Conservation (phyloP, 1,140 invertebrate genomes). For the Lycorma delicatula region DNA sequence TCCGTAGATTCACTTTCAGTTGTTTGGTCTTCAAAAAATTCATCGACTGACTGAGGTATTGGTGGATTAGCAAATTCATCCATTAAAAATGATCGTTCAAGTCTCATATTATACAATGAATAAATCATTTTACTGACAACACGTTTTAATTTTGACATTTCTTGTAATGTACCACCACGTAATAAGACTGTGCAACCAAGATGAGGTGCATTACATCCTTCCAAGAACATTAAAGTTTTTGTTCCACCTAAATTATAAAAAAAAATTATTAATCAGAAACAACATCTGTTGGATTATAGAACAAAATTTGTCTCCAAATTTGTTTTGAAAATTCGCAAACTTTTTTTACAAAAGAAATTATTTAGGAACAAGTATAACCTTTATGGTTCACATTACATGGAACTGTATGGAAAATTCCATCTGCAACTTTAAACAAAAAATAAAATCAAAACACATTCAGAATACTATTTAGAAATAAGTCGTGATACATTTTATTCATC, state of each 20-base stretch:
- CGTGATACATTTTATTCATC: too few relatives aligned
- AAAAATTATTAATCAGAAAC: too few relatives aligned
- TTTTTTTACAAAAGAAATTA: too few relatives aligned
- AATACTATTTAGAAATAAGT: too few relatives aligned
- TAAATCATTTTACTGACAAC: slow-evolving; percentile 65
- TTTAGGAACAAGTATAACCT: too few relatives aligned
- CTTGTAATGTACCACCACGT: slow-evolving; percentile 62
- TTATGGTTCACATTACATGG: too few relatives aligned
- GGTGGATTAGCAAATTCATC: slow-evolving; percentile 58
- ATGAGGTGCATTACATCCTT: slow-evolving; percentile 74
- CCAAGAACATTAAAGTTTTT: slow-evolving; percentile 91
- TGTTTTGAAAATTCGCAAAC: too few relatives aligned
- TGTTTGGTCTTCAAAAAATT: slow-evolving; percentile 13
- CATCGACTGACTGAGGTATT: background rate
- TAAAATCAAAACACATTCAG: too few relatives aligned
- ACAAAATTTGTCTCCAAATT: too few relatives aligned
- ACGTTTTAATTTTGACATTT: slow-evolving; percentile 74
- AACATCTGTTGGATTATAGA: too few relatives aligned
- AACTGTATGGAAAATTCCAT: too few relatives aligned
- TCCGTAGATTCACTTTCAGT: background rate
- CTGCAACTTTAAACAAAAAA: too few relatives aligned
- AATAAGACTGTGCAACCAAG: slow-evolving; percentile 85
- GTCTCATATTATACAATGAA: slow-evolving; percentile 80
- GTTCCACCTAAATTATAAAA: slow-evolving; percentile 46
- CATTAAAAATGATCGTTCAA: slow-evolving; percentile 85